Base-by-base conservation (phyloP, 2,113 vertebrate genomes). In the Procapra przewalskii region DNA sequence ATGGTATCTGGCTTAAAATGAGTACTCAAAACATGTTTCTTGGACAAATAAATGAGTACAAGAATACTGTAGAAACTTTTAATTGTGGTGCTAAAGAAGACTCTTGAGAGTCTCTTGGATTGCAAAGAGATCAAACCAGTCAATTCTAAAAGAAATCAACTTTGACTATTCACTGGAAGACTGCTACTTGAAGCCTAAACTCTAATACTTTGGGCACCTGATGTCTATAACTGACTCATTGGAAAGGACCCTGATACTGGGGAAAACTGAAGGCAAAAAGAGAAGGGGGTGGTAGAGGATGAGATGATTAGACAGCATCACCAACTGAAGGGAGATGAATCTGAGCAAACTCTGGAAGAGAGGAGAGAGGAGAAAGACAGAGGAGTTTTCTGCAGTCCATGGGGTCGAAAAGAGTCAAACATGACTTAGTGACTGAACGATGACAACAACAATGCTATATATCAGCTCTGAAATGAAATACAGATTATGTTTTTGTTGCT, bases 1-100 rank as follows among this genome's bases (percentile, higher is more conserved):
- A 16, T 0, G 5, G 8, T 31, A 31, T 33, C 29, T n/a, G 5
- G 11, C 40, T 27, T 6, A 40, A 2, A 6, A 36, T 21, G 33
- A 45, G 54, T 27, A 27, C 13, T 19, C 27, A 3, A 16, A 2
- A 25, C 7, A 0, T 3, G 2, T 64, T 57, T 81, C 67, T 82
- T 6, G 11, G 14, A 33, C 67, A 86, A 16, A 40, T 1, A 6
- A 16, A 67, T 19, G 60, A 8, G 7, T 10, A 2, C 7, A 27
- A 96, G 16, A 45, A 79, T 6, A 3, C 27, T 10, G 31, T 8
- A 55, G 12, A 25, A 52, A 31, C 40, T 77, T 77, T 43, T 43
- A 77, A 77, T 15, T 27, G 23, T 77, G 40, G 6, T 43, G 36
- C 71, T 77, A 43, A 25, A 27, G 23, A 77, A 43, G 23, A 77